Percentiles rank a stretch among this genome's conserved stretches.
phyloP scores from a whole-genome alignment of 2,113 vertebrate genomes.

The Scophthalmus maximus region DNA sequence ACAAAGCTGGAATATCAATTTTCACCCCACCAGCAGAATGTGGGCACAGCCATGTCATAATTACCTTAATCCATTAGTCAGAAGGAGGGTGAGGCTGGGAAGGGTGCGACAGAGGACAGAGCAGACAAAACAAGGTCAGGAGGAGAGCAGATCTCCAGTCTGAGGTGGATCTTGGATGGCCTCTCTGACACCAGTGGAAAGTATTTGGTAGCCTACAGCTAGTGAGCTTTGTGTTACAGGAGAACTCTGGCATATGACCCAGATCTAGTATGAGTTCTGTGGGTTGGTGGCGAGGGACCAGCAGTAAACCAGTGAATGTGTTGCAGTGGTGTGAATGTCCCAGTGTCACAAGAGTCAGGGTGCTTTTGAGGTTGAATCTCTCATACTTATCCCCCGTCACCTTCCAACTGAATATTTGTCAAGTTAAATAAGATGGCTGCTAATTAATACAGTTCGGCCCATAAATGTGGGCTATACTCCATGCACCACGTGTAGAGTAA shows the following conservation, averaged over 20 bases:
- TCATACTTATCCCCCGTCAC: constrained; percentile 7
- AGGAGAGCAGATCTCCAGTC: constrained; percentile 51
- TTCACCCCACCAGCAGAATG: constrained; percentile 83
- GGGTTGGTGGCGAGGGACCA: constrained; percentile 28
- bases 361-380: constrained; percentile 48
- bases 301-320: constrained; percentile 69
- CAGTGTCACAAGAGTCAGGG: constrained; percentile 5
- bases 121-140: constrained; percentile 71
- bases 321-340: constrained; percentile 60
- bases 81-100: constrained; percentile 65
- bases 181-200: constrained; percentile 54
- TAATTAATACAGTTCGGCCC: constrained; percentile 53
- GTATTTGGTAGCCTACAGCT: constrained; percentile 61
- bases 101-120: constrained; percentile 62
- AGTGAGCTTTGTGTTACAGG: constrained; percentile 38
- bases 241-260: constrained; percentile 40
- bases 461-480: constrained; percentile 26
- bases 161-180: constrained; percentile 58
- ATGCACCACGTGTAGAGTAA: constrained; percentile 48
- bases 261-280: constrained; percentile 28
- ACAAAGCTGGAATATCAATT: constrained; percentile 81
- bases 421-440: constrained; percentile 41
- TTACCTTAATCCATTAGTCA: constrained; percentile 81
- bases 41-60: constrained; percentile 79
- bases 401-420: constrained; percentile 39